phyloP scores from a whole-genome alignment of 1,140 invertebrate genomes.

The Drosophila guanche region DNA sequence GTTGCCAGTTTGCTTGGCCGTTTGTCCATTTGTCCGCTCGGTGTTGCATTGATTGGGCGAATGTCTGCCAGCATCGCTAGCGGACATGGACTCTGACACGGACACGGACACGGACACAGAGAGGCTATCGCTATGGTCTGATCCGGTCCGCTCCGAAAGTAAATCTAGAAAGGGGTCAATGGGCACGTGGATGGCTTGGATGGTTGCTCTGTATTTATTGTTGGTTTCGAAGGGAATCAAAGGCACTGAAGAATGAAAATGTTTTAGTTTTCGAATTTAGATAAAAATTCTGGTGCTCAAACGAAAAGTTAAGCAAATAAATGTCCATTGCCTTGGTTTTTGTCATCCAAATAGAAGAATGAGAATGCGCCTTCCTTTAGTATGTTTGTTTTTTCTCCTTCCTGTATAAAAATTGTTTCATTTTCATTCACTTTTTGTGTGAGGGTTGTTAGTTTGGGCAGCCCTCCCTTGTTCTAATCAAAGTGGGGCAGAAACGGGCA shows the following conservation, averaged over 20 bases:
- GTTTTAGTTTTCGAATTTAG: too few species aligned
- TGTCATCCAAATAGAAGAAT: too few species aligned
- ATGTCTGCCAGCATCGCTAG: conserved; percentile 36
- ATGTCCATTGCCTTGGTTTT: too few species aligned
- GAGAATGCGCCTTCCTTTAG: conserved; percentile 8
- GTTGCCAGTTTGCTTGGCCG: conserved; percentile 23
- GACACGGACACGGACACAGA: too few species aligned
- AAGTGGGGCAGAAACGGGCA: neutral
- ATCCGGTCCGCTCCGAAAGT: neutral
- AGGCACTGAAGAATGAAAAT: too few species aligned
- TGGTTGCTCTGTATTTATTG: too few species aligned
- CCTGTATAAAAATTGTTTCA: conserved; percentile 22
- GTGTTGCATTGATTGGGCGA: conserved; percentile 57
- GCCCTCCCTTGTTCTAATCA: too few species aligned
- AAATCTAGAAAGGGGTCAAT: conserved; percentile 3
- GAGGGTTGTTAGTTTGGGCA: conserved; percentile 17
- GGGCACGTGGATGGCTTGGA: neutral
- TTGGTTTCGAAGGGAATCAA: too few species aligned
- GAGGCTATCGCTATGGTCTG: neutral
- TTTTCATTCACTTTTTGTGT: conserved; percentile 23
- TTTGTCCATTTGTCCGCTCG: conserved; percentile 27
- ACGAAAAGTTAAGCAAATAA: too few species aligned
- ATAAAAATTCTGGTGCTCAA: too few species aligned
- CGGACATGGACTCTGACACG: conserved; percentile 4
- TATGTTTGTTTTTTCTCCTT: conserved; percentile 11